phyloP scores from a whole-genome alignment of 2,797 vertebrate species.

The Clamator glandarius region DNA sequence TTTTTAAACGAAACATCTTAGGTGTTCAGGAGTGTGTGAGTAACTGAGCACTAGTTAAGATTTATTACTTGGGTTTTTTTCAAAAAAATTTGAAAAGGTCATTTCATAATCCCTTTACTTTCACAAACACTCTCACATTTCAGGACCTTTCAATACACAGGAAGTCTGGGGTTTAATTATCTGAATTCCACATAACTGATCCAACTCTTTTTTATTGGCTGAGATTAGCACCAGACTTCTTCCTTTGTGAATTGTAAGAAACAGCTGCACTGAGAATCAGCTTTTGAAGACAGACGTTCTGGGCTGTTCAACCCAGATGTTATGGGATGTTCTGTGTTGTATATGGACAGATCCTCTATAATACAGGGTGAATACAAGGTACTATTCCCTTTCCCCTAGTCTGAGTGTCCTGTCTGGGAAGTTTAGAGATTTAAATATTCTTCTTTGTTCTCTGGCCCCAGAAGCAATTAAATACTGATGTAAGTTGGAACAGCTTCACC shows the following conservation, averaged over 20 bases:
- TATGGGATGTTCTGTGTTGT: neutral
- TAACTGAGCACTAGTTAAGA: neutral
- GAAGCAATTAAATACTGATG: neutral
- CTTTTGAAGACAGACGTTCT: neutral
- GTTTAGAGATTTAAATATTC: neutral
- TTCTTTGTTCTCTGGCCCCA: neutral
- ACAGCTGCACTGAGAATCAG: conserved; percentile 1
- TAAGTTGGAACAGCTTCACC: neutral
- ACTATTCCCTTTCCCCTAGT: neutral
- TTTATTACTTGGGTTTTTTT: neutral
- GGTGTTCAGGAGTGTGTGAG: neutral
- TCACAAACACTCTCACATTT: neutral
- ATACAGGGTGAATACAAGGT: neutral
- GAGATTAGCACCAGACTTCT: neutral
- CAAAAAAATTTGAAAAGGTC: neutral
- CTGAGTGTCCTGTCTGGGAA: neutral
- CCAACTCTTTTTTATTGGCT: neutral
- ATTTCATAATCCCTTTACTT: neutral
- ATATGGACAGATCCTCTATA: neutral
- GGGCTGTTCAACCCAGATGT: neutral
- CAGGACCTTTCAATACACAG: neutral
- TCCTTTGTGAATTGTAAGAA: neutral
- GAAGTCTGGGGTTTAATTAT: neutral
- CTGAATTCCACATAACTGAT: neutral
- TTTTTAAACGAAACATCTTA: neutral